phyloP scores from a whole-genome alignment of 2,888 invertebrate species.

The Hyposoter dolosus region DNA sequence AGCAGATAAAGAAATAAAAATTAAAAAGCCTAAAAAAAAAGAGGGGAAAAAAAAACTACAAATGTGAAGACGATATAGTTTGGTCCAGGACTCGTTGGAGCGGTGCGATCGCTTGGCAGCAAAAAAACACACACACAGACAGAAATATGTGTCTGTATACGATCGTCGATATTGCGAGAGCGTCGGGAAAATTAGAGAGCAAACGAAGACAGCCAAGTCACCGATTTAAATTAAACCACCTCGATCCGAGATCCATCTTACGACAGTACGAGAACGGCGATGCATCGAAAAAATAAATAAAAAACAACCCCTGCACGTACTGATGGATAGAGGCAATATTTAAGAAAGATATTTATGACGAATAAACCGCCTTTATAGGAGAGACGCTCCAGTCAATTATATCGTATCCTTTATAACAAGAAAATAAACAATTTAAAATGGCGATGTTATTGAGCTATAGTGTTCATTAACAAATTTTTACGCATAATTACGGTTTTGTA shows the following conservation, averaged over 20 bases:
- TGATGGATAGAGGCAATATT: conserved; percentile 45
- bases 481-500: no score
- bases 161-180: conserved; percentile 39
- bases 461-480: not conserved
- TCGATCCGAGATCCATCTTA: conserved; percentile 54
- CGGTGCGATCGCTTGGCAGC: conserved; percentile 33
- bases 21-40: conserved; percentile 12
- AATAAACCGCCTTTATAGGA: conserved; percentile 7
- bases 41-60: conserved; percentile 32
- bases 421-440: not conserved
- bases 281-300: conserved; percentile 16
- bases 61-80: conserved; percentile 24
- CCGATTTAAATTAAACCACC: conserved; percentile 82
- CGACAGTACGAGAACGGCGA: conserved; percentile 25
- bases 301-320: not conserved
- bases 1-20: conserved; percentile 50
- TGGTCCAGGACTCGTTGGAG: conserved; percentile 39
- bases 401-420: not conserved
- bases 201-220: conserved; percentile 80
- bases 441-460: not conserved
- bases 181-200: conserved; percentile 72
- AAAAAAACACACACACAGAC: conserved; percentile 1
- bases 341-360: conserved; percentile 43
- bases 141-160: not conserved
- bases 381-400: not conserved